Base-by-base conservation (phyloP, 1,140 invertebrate species). In the Anastrepha obliqua region DNA sequence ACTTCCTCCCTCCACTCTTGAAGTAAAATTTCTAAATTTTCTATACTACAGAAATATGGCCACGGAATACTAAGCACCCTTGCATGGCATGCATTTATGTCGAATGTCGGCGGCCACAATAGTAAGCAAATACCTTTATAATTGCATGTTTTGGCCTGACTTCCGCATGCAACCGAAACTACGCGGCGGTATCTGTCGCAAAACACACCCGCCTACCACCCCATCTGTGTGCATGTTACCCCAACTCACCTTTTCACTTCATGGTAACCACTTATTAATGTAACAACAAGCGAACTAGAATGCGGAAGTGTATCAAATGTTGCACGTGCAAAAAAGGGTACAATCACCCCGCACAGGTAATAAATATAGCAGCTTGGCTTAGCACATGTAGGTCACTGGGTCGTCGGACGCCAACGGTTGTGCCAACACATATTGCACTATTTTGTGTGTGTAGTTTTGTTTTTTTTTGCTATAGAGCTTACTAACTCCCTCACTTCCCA, bases 251-350 rank as follows among this genome's bases (percentile, higher is more conserved):
- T 29, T 67, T 67, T 2, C 29, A 39, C 6, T 67, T 55, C 11
- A 11, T 11, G 51, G 6, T 55, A 55, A 55, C 51, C 2, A 55
- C 51, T 55, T 8, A 55, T 55, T 55, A 55, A 6, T 2, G 11
- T 55, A 55, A 11, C 51, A 55, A 55, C 51, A 55, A 55, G 51
- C 51, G 6, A n/a, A 29, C 74, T 81, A 81, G 47, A 81, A 58
- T 81, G 74, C 74, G 74, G 74, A 81, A 81, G 64, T 67, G 29
- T 67, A 39, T 67, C 42, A 81, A 81, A 55, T 81, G 74, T 81
- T 81, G 74, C 47, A 81, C 13, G 70, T 78, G 70, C 6, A 78
- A 78, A 51, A 78, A 58, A 20, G 42, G 47, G 74, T 81, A n/a
- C 74, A 81, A 47, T 81, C n/a, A 81, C 74, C 74, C 47, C 74